Evolutionary conservation across 2,888 invertebrate species (phyloP).

Genomic region (Thecophora atra): DNA sequence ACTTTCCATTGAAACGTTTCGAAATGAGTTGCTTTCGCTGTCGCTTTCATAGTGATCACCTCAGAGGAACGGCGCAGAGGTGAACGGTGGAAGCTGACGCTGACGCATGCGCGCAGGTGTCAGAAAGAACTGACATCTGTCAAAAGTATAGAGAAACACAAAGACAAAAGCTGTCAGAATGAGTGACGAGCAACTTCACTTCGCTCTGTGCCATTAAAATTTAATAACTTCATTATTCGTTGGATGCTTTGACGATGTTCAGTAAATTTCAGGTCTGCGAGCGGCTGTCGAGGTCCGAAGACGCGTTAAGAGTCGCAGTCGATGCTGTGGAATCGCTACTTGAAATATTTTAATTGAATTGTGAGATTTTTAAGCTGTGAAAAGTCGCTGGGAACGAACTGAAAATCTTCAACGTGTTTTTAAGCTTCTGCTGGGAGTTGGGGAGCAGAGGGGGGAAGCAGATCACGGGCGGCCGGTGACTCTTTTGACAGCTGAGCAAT

Average conservation of each 20-base stretch:
- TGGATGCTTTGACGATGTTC: neutral
- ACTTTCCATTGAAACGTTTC: no score
- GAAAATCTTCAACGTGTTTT: neutral
- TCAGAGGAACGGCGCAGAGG: no score
- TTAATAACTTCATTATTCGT: neutral
- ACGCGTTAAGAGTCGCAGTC: no score
- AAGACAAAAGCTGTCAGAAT: neutral
- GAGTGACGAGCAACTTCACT: neutral
- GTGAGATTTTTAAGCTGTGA: slow-evolving; percentile 3
- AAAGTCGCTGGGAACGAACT: neutral
- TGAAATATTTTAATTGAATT: slow-evolving; percentile 18
- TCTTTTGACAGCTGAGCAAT: neutral
- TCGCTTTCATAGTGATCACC: no score
- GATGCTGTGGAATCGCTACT: neutral
- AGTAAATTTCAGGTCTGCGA: slow-evolving; percentile 4
- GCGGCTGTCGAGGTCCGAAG: neutral
- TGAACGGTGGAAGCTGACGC: neutral
- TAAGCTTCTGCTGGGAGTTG: neutral
- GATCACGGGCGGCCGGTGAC: neutral
- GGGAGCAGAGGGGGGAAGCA: neutral
- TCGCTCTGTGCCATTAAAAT: neutral
- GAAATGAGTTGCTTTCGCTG: slow-evolving; percentile 2
- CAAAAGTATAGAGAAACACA: no score
- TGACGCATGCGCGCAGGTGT: slow-evolving; percentile 41
- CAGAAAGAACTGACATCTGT: no score